Conservation (phyloP, 2,113 vertebrate genomes). For the Prunella himalayana region DNA sequence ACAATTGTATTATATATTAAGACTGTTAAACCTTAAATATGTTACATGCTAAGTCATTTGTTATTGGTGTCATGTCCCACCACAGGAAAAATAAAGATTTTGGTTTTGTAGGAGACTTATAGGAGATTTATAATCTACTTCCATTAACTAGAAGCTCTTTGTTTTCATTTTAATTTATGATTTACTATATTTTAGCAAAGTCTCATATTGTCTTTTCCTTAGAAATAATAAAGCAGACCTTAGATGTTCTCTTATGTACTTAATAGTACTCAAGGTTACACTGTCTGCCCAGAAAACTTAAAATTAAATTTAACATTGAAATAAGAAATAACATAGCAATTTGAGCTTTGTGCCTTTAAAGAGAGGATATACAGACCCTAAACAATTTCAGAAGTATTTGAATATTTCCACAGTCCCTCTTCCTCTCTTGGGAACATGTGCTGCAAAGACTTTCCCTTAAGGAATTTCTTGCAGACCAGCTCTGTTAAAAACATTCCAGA, state of each 20-base stretch:
- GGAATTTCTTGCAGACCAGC: neutral
- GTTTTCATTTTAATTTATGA: neutral
- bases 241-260: neutral
- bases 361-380: neutral
- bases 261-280: neutral
- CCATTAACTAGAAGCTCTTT: neutral
- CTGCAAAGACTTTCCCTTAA: neutral
- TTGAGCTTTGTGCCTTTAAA: neutral
- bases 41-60: neutral
- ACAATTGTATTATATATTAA: neutral
- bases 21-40: neutral
- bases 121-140: neutral
- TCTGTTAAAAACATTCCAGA: neutral
- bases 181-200: neutral
- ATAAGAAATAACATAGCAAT: neutral
- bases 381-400: slow-evolving; percentile 1
- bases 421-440: neutral
- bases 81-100: neutral
- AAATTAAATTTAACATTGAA: neutral
- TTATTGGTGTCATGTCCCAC: neutral
- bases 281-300: neutral
- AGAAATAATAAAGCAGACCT: neutral
- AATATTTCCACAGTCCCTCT: slow-evolving; percentile 4
- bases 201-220: neutral
- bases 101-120: neutral